A percentile compares a stretch with the other conserved stretches of the same genome.
Conservation (phyloP, 2,888 invertebrate species). For the Bugula neritina region DNA sequence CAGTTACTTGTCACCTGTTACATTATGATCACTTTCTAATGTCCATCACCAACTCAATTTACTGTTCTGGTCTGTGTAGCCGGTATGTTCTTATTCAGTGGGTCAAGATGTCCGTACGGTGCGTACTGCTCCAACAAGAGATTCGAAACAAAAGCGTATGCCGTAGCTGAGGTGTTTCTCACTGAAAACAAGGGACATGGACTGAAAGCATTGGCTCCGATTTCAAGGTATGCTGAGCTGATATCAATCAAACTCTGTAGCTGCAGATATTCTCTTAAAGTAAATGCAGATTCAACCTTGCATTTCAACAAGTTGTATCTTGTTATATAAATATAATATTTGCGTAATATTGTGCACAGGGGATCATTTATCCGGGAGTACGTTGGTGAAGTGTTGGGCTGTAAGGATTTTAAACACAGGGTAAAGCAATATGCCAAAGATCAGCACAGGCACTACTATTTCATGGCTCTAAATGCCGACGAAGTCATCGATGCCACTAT, state of each 20-base stretch:
- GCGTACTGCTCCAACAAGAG: constrained; percentile 88
- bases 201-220: constrained; percentile 61
- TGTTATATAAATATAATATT: too few relatives aligned
- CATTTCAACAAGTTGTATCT: too few relatives aligned
- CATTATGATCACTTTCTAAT: too few relatives aligned
- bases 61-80: too few relatives aligned
- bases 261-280: too few relatives aligned
- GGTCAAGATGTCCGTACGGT: constrained; percentile 78
- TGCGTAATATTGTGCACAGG: constrained; percentile 55
- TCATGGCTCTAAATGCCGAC: constrained; percentile 91
- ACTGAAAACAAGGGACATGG: constrained; percentile 90
- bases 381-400: constrained; percentile 91
- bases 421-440: constrained; percentile 82
- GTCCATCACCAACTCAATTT: too few relatives aligned
- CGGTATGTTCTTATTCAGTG: constrained; percentile 62
- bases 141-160: constrained; percentile 81
- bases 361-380: constrained; percentile 97
- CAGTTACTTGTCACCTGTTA: too few relatives aligned
- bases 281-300: too few relatives aligned
- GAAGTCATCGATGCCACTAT: constrained; percentile 91
- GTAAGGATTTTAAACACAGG: constrained; percentile 80
- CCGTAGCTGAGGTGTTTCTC: constrained; percentile 67
- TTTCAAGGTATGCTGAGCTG: constrained; percentile 42
- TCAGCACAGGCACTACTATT: constrained; percentile 88
- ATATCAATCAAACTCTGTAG: too few relatives aligned